Evolutionary conservation across 92 coral and sea anemone species (phyloP).

Genomic region (Nematostella vectensis): DNA sequence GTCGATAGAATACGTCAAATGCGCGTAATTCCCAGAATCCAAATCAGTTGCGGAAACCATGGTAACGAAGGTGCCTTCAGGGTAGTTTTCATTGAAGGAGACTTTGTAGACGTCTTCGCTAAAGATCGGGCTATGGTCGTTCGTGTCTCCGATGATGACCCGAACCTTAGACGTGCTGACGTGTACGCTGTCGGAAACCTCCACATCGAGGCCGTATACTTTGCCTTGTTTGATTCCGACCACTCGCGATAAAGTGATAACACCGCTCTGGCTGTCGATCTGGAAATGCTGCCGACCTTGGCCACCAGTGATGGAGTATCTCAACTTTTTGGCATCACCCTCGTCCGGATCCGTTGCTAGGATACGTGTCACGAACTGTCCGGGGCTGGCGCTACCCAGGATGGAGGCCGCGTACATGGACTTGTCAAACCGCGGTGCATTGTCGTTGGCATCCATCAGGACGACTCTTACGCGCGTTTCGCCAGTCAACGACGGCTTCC

Average conservation of each 20-base stretch:
- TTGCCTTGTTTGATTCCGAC: slow-evolving; percentile 80
- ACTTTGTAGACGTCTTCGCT: slow-evolving; percentile 58
- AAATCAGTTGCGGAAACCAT: slow-evolving; percentile 95
- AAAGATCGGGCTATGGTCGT: slow-evolving; percentile 87
- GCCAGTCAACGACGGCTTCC: slow-evolving; percentile 77
- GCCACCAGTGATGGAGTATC: slow-evolving; percentile 64
- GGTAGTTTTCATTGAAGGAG: slow-evolving; percentile 81
- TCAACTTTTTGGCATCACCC: slow-evolving; percentile 55
- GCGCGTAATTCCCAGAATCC: slow-evolving; percentile 86
- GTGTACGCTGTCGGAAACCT: slow-evolving; percentile 69
- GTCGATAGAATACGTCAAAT: slow-evolving; percentile 66
- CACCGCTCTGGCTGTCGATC: slow-evolving; percentile 71
- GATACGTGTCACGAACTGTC: slow-evolving; percentile 88
- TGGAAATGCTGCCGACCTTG: slow-evolving; percentile 56
- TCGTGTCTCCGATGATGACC: slow-evolving; percentile 87
- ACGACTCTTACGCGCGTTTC: slow-evolving; percentile 81
- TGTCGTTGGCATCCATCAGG: slow-evolving; percentile 81
- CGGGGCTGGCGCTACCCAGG: slow-evolving; percentile 88
- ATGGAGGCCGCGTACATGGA: slow-evolving; percentile 78
- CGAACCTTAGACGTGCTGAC: slow-evolving; percentile 59
- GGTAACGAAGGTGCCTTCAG: slow-evolving; percentile 80
- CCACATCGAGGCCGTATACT: slow-evolving; percentile 57
- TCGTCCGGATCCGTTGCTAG: slow-evolving; percentile 91
- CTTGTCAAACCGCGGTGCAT: slow-evolving; percentile 80
- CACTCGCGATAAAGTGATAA: slow-evolving; percentile 69